Base-by-base conservation (phyloP, 2,113 vertebrate genomes). In the Rattus norvegicus region DNA sequence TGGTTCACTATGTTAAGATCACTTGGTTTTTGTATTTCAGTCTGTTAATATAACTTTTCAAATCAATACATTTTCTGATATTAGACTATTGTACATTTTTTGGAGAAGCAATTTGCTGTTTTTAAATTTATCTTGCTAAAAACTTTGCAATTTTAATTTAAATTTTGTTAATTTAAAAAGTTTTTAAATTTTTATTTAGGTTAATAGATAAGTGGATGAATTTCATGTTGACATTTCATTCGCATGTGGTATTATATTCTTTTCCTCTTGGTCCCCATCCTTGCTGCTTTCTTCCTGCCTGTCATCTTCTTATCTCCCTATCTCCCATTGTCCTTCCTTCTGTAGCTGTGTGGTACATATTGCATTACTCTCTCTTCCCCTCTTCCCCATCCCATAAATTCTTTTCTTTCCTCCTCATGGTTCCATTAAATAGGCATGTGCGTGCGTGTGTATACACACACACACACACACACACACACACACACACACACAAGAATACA, bases 1-100 rank as follows among this genome's bases (percentile, higher is more conserved):
- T 95, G 36, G 63, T 39, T 95, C 54, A 84, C 54, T 20, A 24
- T 83, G 79, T 59, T 36, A n/a, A 13, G 69, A 26, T 76, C n/a
- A 67, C 72, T 94, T 96, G 54, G 39, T 70, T 93, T 97, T 97
- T 90, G 7, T 85, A 0, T 91, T 86, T 91, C 65, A 83, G 49
- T 84, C n/a, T 88, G 8, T 80, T 90, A 63, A 77, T 90, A 56
- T 52, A 30, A 22, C 77, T 39, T 79, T 91, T 70, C 90, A 61
- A 56, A 65, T 49, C 56, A 84, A 70, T 91, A 20, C 5, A 79
- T 90, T 90, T 94, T 93, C 43, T 95, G 67, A 92, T 97, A n/a
- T 83, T 73, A 94, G 65, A 94, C 14, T 16, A 52, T 63, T 30
- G 22, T 95, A 4, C 28, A 69, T 92, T 90, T 90, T 85, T 77